Base-by-base conservation (phyloP, 2,797 vertebrate genomes). In the Paedocypris micromegethes region DNA sequence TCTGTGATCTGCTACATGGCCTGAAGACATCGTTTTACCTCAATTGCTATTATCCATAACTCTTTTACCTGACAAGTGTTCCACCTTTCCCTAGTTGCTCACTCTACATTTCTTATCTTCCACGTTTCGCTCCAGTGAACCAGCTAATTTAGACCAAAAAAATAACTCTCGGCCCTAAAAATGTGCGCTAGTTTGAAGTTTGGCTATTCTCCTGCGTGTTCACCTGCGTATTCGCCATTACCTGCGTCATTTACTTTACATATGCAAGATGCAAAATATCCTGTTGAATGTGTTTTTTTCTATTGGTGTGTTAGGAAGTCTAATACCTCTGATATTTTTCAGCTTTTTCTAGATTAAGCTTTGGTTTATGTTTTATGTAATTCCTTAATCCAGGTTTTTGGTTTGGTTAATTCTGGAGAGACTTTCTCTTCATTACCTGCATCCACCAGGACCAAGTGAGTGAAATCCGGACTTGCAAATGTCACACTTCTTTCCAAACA, bases 401-500 rank as follows among this genome's bases (percentile, higher is more conserved):
- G 2, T 53, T 37, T 37, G 38, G 40, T 0, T 0, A 64, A 57
- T 63, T 57, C 7, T 40, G 55, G 45, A 8, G 5, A 70, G 0
- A 6, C 37, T 46, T 42, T 5, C 5, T 40, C 47, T 54, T 63
- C 7, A n/a, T 45, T 77, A 41, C 57, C 71, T 62, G 76, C 75
- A 72, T 60, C 51, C 70, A n/a, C 89, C 88, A 45, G 89, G 91
- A 0, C 88, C 89, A 5, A 97, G 90, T 2, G 94, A 93, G 81
- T 97, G 94, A 79, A 92, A 94, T 0, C 93, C 93, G 0, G 88
- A 81, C 76, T 65, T 88, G 83, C 95, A 98, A 48, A 77, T 87
- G 82, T 97, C 92, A 4, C 95, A 98, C 81, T 93, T 95, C 85
- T 87, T 87, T 68, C 94, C 93, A 0, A 85, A 91, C 80, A 96